Conservation (phyloP, 2,888 invertebrate species). For the Lacanobia oleracea region DNA sequence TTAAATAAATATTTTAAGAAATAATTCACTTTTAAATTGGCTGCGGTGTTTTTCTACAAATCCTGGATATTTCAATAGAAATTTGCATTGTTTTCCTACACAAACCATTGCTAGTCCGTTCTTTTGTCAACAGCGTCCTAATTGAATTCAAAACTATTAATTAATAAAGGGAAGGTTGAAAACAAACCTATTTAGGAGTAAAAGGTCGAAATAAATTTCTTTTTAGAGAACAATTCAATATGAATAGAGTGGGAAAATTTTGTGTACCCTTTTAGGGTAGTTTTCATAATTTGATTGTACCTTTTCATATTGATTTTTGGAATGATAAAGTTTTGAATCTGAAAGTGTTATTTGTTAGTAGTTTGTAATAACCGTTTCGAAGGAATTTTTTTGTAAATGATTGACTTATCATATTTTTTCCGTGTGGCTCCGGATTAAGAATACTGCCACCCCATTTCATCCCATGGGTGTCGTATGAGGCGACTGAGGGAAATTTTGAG, state of each 20-base stretch:
- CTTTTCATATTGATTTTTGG: neutral
- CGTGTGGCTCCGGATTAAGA: no score
- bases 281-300: neutral
- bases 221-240: neutral
- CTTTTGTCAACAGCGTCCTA: constrained; percentile 18
- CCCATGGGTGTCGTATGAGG: no score
- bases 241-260: neutral
- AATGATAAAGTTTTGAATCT: neutral
- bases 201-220: neutral
- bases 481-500: no score
- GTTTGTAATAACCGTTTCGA: no score
- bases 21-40: neutral
- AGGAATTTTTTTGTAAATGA: no score
- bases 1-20: neutral
- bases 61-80: neutral
- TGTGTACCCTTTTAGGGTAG: neutral
- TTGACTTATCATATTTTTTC: no score
- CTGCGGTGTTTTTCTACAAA: constrained; percentile 3
- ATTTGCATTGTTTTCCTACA: constrained; percentile 23
- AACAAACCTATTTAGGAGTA: constrained; percentile 23
- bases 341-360: no score
- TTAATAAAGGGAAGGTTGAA: constrained; percentile 11
- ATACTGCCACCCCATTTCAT: no score
- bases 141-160: constrained; percentile 48
- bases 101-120: neutral